Percentiles rank a stretch among this genome's conserved stretches.
Evolutionary conservation across 2,113 vertebrate genomes (phyloP).

Genomic region (Scomber scombrus): DNA sequence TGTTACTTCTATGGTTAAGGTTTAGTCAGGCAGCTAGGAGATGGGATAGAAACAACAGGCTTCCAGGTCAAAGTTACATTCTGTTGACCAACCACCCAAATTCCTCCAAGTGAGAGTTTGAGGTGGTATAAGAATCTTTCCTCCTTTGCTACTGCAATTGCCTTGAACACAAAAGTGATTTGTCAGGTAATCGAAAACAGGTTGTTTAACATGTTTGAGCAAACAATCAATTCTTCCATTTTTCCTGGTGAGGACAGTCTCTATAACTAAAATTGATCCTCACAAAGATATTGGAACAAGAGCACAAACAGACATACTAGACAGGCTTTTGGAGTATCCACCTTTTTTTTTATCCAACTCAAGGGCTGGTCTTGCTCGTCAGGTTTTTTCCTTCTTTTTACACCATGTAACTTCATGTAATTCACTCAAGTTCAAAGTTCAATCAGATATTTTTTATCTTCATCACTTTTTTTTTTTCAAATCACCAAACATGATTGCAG

Average conservation of each 20-base stretch:
- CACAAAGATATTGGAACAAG: too few relatives aligned
- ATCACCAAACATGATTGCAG: constrained; percentile 14
- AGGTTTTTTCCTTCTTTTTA: neutral
- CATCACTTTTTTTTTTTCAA: constrained; percentile 14
- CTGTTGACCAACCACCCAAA: neutral
- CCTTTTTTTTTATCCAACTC: too few relatives aligned
- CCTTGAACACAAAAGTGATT: neutral
- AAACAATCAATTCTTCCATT: neutral
- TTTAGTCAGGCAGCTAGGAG: neutral
- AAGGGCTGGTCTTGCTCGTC: neutral
- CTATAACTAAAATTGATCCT: neutral
- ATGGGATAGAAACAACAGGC: neutral
- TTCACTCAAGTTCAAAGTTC: constrained; percentile 9
- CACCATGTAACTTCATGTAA: neutral
- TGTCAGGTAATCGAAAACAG: neutral
- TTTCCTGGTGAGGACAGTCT: neutral
- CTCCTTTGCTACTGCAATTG: neutral
- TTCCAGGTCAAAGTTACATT: neutral
- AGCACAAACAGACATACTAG: too few relatives aligned
- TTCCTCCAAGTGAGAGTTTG: neutral
- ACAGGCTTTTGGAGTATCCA: too few relatives aligned
- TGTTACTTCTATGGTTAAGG: too few relatives aligned
- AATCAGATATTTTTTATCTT: neutral
- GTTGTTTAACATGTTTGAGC: neutral
- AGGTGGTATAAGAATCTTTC: neutral